phyloP scores from a whole-genome alignment of 2,888 invertebrate genomes.

The Drosophila kambysellisi region DNA sequence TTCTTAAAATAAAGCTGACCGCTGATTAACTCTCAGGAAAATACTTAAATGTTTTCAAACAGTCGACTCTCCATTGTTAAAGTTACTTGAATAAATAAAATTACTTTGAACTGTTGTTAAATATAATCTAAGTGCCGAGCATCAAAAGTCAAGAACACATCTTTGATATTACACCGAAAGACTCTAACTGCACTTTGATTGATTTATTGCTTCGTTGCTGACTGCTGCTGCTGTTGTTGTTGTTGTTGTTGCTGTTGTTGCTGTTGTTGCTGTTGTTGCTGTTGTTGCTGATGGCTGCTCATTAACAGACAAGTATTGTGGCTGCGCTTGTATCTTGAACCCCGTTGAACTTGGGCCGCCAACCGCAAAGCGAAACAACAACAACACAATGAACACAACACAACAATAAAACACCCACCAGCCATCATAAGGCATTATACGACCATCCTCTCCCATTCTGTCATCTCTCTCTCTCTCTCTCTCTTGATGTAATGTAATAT shows the following conservation, averaged over 20 bases:
- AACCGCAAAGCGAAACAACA: constrained; percentile 64
- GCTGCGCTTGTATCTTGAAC: constrained; percentile 67
- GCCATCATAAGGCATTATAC: constrained; percentile 31
- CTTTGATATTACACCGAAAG: constrained; percentile 34
- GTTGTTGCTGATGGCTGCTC: constrained; percentile 40
- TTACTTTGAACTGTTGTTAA: constrained; percentile 22
- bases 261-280: constrained; percentile 9
- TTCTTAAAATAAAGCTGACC: not conserved
- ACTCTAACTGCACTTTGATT: constrained; percentile 69
- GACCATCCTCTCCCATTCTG: constrained; percentile 18
- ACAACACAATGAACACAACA: constrained; percentile 2
- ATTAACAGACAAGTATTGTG: constrained; percentile 62
- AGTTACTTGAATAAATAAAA: constrained; percentile 8
- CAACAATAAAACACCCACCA: constrained; percentile 57
- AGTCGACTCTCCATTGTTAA: not conserved
- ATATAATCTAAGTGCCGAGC: constrained; percentile 16
- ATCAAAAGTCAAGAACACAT: constrained; percentile 31
- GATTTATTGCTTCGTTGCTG: constrained; percentile 58
- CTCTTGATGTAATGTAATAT: constrained; percentile 25
- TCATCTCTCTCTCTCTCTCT: not conserved
- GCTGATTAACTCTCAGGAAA: not conserved
- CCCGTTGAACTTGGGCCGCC: constrained; percentile 67
- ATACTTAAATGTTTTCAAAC: not conserved
- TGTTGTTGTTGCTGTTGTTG: constrained; percentile 12
- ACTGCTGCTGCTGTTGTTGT: not conserved